Evolutionary conservation across 2,888 invertebrate genomes (phyloP).

Genomic region (Dusona sp.): DNA sequence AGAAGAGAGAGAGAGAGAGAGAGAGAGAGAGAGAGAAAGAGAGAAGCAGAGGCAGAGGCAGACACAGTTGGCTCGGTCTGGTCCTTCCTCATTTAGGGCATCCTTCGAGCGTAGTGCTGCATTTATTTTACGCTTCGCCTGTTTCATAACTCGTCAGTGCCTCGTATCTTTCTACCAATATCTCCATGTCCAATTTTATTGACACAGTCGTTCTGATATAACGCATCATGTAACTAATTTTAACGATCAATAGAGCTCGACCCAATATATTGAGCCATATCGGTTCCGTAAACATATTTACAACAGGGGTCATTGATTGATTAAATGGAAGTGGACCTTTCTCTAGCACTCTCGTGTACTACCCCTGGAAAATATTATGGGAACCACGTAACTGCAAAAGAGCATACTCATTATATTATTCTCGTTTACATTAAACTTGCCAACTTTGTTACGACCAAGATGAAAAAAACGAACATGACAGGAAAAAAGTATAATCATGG

Average conservation of each 20-base stretch:
- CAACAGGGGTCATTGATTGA: conserved; percentile 20
- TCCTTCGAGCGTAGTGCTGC: conserved; percentile 15
- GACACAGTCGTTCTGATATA: conserved; percentile 27
- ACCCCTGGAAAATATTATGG: conserved; percentile 1
- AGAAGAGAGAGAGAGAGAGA: background rate
- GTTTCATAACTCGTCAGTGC: conserved; percentile 53
- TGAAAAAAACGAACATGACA: background rate
- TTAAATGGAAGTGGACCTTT: background rate
- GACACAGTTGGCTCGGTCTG: background rate
- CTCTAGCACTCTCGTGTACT: background rate
- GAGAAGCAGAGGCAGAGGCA: background rate
- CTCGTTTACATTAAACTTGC: background rate
- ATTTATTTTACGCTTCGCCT: conserved; percentile 52
- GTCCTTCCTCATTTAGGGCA: conserved; percentile 26
- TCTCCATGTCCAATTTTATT: conserved; percentile 38
- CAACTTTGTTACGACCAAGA: background rate
- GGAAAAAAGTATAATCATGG: background rate
- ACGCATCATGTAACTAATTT: conserved; percentile 36
- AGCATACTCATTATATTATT: background rate
- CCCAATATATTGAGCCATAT: conserved; percentile 22
- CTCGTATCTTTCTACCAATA: conserved; percentile 29
- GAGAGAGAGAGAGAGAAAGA: background rate
- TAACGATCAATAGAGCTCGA: conserved; percentile 39
- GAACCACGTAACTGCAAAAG: background rate
- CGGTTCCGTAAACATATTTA: conserved; percentile 8